Conservation (phyloP, 1,140 invertebrate species). For the Mycetomoellerius zeteki region DNA sequence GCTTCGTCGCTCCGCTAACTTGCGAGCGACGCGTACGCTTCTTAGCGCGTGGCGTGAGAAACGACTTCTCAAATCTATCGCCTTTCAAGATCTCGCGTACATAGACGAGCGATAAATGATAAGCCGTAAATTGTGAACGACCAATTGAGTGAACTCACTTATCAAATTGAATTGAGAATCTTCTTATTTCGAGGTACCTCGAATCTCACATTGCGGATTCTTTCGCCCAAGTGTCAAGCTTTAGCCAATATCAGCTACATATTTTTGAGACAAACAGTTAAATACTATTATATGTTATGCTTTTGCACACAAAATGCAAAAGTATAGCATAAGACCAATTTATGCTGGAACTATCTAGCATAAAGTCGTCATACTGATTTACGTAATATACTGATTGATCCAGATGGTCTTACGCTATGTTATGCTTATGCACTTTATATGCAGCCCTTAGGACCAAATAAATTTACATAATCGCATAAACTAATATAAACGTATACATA, state of each 20-base stretch:
- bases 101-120: slow-evolving; percentile 31
- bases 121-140: background rate
- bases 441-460: too few species aligned
- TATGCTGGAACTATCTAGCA: too few species aligned
- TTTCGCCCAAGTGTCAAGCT: background rate
- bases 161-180: background rate
- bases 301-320: too few species aligned
- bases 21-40: slow-evolving; percentile 33
- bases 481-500: too few species aligned
- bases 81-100: slow-evolving; percentile 39
- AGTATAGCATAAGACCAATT: too few species aligned
- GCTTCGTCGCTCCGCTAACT: slow-evolving; percentile 23
- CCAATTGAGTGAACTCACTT: background rate
- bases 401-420: too few species aligned
- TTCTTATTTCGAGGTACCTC: background rate
- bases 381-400: too few species aligned
- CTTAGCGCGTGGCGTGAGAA: slow-evolving; percentile 26
- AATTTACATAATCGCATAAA: too few species aligned
- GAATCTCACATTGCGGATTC: background rate
- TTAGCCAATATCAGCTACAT: background rate
- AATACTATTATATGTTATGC: too few species aligned
- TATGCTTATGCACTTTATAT: too few species aligned
- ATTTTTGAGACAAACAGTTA: background rate
- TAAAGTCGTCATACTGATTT: too few species aligned
- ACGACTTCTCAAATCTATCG: slow-evolving; percentile 32